Evolutionary conservation across 2,888 invertebrate genomes (phyloP), one percentile per base, ranked within the genome.

Genomic region (Drosophila parthenogenetica): DNA sequence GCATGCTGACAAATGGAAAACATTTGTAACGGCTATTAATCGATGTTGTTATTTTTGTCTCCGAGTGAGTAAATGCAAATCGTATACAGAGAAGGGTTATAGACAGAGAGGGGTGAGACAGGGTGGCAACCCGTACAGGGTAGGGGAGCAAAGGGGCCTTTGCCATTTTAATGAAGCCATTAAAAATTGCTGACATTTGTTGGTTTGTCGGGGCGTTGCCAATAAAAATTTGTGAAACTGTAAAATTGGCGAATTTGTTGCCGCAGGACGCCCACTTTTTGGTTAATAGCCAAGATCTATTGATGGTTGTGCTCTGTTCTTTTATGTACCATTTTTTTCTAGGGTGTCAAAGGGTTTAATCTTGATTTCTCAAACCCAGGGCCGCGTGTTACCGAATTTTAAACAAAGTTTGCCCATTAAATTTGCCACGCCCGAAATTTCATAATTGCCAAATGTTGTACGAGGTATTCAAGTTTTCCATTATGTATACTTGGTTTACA

Each of bases 11-110:
- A 87, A 83, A 83, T 83, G 83, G 87, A 84, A 88, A 83, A 86
- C 89, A 88, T 84, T 84, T 84, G 83, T 84, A 88, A 84, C 80
- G 89, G 89, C 78, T 81, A 86, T 84, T 84, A 84, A 88, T 86
- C 74, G 89, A 84, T 83, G 80, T 76, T 86, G 65, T 82, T 77
- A 69, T 73, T 58, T 54, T 45, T 45, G 35, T 64, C 62, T 45
- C 40, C 25, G 45, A n/a, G 62, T 45, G 45, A 55, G 32, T 54
- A 67, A 88, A 83, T 83, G 83, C 89, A 83, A 83, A 83, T 88
- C 62, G 80, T 35, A 79, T 81, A 50, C 39, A 37, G 45, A 29
- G 57, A 80, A 77, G 73, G 75, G 88, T 79, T 78, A 73, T 42
- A 25, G 35, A 13, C 10, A 11, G 45, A 2, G 8, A 55, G 50